These are phyloP conservation scores for Amazona guildingii DNA, from an alignment of 2,113 vertebrate species.

Conservation along the genomic window DNA sequence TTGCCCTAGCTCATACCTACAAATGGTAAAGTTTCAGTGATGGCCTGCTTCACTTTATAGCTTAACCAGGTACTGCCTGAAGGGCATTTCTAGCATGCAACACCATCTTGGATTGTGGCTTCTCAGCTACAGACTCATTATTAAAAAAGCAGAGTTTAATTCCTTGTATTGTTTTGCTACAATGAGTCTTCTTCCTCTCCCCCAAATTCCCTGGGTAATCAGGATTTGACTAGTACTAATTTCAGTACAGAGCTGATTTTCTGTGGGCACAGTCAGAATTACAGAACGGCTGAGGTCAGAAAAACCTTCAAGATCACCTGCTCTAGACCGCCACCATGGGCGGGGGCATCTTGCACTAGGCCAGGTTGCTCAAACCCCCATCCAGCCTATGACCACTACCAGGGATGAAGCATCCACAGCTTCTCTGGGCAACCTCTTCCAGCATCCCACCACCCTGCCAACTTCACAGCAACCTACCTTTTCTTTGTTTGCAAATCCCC, in stretches of 20 bases:
- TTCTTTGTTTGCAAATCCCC: constrained; percentile 92
- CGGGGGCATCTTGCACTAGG: not conserved
- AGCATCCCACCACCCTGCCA: not conserved
- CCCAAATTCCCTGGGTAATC: not conserved
- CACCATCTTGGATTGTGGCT: not conserved
- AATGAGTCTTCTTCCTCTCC: not conserved
- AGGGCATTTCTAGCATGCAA: not conserved
- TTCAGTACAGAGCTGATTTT: not conserved
- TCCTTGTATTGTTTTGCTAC: not conserved
- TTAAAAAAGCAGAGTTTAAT: not conserved
- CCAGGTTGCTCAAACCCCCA: not conserved
- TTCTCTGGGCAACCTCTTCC: not conserved
- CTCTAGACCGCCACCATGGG: rapidly evolving
- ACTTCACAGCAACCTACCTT: constrained; percentile 74
- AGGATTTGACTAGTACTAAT: not conserved
- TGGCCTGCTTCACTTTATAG: not conserved
- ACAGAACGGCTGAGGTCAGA: not conserved
- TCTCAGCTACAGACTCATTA: not conserved
- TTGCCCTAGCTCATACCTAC: not conserved
- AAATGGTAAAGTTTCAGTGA: not conserved
- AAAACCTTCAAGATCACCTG: not conserved
- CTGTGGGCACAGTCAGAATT: not conserved
- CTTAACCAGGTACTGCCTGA: not conserved
- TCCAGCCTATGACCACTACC: not conserved
- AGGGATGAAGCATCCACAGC: not conserved